Base-by-base conservation (phyloP, 2,113 vertebrate species). In the Stigmatopora nigra region DNA sequence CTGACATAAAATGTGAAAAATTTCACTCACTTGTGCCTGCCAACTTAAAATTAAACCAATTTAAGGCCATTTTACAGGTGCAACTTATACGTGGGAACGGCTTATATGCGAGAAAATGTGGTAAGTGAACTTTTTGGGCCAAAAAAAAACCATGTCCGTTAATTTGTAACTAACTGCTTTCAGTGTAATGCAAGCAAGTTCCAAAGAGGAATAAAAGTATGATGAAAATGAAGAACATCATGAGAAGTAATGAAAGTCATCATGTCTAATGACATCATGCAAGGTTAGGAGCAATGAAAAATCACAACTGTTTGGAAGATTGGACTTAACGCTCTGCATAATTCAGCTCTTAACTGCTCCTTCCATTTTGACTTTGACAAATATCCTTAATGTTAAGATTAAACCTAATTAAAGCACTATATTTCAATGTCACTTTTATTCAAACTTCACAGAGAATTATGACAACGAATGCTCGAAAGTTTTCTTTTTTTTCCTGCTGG, bases 371-470 rank as follows among this genome's bases (percentile, higher is more conserved):
- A 60, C 46, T 36, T 47, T 60, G 57, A 61, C 31, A 60, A 65
- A 65, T 45, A 55, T 41, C 13, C 20, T 14, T 55, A 53, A 51
- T 13, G 19, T 61, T 61, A n/a, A 38, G 49, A 36, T 35, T 25
- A 12, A 17, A 44, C 20, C 15, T 35, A 48, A 53, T 68, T 52
- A 52, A 25, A 61, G 20, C 36, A 15, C 41, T 38, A 41, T 25
- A 53, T 61, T 55, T 44, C 48, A 48, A 63, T 61, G 20, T 53
- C 59, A 55, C 20, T 53, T 41, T 31, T 46, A 31, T 53, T 68
- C 60, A 68, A 44, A 63, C 41, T 53, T 61, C 38, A 41, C 14
- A 59, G 25, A 49, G 25, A 45, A 31, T 66, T 41, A 41, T 3
- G 9, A 5, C 11, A 55, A 49, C 22, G 17, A 49, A 22, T 47